phyloP scores from a whole-genome alignment of 1,140 invertebrate species.

The roundworm (Caenorhabditis elegans) region WBcel235 BX284603.4:4748501-4749000 shows the following conservation, averaged over 20 bases:
- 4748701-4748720: constrained; percentile 5
- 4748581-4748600: constrained; percentile 38
- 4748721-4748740: not conserved
- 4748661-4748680: constrained; percentile 16
- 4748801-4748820: constrained; percentile 31
- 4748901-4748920: constrained; percentile 55
- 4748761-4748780: constrained; percentile 39
- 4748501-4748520: constrained; percentile 51
- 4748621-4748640: constrained; percentile 29
- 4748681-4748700: not conserved
- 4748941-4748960: constrained; percentile 1
- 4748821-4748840: constrained; percentile 34
- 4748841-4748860: not conserved
- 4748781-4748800: constrained; percentile 26
- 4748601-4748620: constrained; percentile 32
- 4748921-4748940: constrained; percentile 38
- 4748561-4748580: constrained; percentile 48
- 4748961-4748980: constrained; percentile 8
- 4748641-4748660: constrained; percentile 33
- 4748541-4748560: constrained; percentile 50
- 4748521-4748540: constrained; percentile 49
- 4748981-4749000: constrained; percentile 12
- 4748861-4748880: constrained; percentile 7
- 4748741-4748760: not conserved
- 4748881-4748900: constrained; percentile 32